phyloP scores from a whole-genome alignment of 2,113 vertebrate genomes.

The Burhinus oedicnemus region DNA sequence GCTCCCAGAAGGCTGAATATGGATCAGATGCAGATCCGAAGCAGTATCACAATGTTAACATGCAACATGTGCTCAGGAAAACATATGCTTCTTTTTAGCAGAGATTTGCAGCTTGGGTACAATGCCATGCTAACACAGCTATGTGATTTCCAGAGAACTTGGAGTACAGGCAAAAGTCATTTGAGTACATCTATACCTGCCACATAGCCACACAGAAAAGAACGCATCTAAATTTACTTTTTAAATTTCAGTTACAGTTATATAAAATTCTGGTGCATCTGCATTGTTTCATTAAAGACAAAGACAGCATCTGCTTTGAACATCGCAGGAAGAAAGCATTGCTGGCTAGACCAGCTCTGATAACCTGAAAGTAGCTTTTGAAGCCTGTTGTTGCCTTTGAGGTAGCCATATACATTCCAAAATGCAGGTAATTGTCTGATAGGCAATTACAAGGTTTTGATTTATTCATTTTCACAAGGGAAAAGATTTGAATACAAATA shows the following conservation, averaged over 20 bases:
- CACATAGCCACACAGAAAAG: neutral
- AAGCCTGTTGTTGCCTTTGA: constrained; percentile 21
- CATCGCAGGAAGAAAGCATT: neutral
- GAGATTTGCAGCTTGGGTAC: neutral
- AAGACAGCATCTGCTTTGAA: neutral
- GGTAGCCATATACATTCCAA: neutral
- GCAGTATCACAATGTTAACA: neutral
- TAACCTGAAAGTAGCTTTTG: neutral
- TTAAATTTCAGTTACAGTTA: neutral
- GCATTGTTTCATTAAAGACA: neutral
- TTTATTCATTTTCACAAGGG: constrained; percentile 23
- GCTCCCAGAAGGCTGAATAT: neutral
- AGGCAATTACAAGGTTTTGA: constrained; percentile 21
- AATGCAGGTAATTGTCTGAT: neutral
- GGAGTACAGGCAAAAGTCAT: neutral
- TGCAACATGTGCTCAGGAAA: neutral
- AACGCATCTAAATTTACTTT: neutral
- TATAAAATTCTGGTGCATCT: neutral
- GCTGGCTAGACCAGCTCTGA: neutral
- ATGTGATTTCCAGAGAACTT: neutral
- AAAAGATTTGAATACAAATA: constrained; percentile 51
- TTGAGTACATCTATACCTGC: neutral
- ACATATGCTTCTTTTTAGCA: neutral
- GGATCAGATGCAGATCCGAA: neutral
- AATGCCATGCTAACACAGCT: neutral